Evolutionary conservation across 2,797 vertebrate genomes (phyloP), one percentile per base, ranked within the genome.

Genomic region (Muscicapa comitata): DNA sequence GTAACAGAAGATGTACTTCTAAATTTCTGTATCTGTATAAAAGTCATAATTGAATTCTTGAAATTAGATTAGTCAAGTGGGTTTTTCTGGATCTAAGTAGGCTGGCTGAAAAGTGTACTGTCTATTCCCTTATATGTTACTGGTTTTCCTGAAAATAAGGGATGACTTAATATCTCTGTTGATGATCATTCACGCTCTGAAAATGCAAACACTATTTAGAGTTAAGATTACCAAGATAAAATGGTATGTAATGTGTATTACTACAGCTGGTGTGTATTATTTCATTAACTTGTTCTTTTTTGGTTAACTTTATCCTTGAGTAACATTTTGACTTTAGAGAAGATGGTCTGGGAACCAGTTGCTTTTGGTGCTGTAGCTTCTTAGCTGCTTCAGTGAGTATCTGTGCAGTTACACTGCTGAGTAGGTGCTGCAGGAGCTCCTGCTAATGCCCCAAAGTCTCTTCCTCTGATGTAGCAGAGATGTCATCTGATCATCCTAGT

Each of bases 391-490:
- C 9, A 26, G 12, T 77, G 57, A 33, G 6, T 54, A 15, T 62
- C 47, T 84, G 28, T 53, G 25, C 31, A 63, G 26, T 37, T 45
- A 10, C 0, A 0, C 28, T 3, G 3, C 11, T 33, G 48, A 42
- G 10, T 38, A 6, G 29, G 5, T 37, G n/a, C 42, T 74, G 53
- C 40, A 35, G n/a, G 40, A 77, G 29, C 26, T 89, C 38, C 4
- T 37, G 25, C 33, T 50, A 50, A 28, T 7, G 2, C 38, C 38
- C 31, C 35, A 38, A 71, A 77, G 26, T 74, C 35, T 70, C 47
- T 78, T 78, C 21, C 35, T 85, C 20, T 85, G 48, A 75, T 77
- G 13, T 45, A 66, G 26, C 33, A 59, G 37, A 77, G 35, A 13
- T 86, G 17, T n/a, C 38, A 24, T 58, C 61, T 77, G 53, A 65